phyloP scores from a whole-genome alignment of 2,113 vertebrate species.

The Asarcornis scutulata region DNA sequence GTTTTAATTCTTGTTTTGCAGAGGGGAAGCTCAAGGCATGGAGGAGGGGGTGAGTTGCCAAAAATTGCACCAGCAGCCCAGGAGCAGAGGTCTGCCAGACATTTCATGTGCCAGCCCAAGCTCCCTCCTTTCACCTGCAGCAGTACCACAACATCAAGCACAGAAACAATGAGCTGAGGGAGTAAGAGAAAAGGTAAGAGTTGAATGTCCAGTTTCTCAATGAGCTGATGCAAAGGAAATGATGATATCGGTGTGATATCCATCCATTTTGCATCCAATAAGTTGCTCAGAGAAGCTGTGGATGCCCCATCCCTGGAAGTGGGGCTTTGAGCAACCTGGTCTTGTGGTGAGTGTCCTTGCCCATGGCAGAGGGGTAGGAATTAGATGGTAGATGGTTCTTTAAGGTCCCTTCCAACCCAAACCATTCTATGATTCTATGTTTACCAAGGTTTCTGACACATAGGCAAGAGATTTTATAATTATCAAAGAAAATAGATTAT shows the following conservation, averaged over 20 bases:
- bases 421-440: too few species aligned
- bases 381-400: too few species aligned
- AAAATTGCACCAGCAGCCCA: background rate
- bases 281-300: too few species aligned
- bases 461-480: background rate
- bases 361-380: too few species aligned
- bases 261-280: background rate
- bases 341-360: too few species aligned
- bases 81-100: background rate
- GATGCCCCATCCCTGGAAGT: too few species aligned
- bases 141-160: background rate
- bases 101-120: rapidly evolving
- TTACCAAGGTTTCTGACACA: background rate
- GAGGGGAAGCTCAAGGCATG: background rate
- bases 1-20: background rate
- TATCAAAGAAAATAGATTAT: background rate
- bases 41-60: background rate
- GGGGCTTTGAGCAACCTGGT: too few species aligned
- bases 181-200: background rate
- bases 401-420: too few species aligned
- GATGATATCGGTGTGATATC: background rate
- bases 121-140: background rate
- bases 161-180: rapidly evolving
- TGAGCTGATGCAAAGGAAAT: rapidly evolving
- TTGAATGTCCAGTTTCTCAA: background rate